These are phyloP conservation scores for Psilopogon haemacephalus DNA, from an alignment of 2,113 vertebrate genomes.

Conservation along the genomic window DNA sequence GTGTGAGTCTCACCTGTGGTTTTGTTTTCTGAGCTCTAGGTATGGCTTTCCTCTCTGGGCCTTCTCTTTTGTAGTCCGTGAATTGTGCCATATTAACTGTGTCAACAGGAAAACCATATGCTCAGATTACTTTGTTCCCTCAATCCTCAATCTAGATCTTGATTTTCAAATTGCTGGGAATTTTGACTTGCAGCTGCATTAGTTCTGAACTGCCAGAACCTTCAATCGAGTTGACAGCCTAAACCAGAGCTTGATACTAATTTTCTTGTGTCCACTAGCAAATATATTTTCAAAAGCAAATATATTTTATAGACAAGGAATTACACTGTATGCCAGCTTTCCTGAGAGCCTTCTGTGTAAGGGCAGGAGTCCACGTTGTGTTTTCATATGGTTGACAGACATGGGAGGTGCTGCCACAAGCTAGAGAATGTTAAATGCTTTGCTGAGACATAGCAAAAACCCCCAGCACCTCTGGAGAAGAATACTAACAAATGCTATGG, in stretches of 20 bases:
- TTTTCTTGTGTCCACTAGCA: background rate
- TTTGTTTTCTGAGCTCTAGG: background rate
- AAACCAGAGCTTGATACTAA: background rate
- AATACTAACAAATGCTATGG: background rate
- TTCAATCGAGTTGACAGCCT: background rate
- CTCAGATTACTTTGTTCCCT: background rate
- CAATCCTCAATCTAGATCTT: background rate
- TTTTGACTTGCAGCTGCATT: background rate
- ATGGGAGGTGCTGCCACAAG: background rate
- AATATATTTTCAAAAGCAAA: background rate
- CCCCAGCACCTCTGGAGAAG: background rate
- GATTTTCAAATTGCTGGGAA: background rate
- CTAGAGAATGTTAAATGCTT: background rate
- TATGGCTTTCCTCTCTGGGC: background rate
- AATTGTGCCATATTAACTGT: background rate
- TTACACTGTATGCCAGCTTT: background rate
- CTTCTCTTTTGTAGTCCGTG: background rate
- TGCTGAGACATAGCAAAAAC: background rate
- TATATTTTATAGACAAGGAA: background rate
- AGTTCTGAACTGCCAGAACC: background rate
- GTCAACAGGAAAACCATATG: background rate
- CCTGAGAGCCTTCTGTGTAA: background rate
- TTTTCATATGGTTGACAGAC: background rate
- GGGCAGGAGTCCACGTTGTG: accelerated
- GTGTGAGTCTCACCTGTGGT: background rate